phyloP scores from a whole-genome alignment of 1,140 invertebrate species.

The Heliconius nattereri region DNA sequence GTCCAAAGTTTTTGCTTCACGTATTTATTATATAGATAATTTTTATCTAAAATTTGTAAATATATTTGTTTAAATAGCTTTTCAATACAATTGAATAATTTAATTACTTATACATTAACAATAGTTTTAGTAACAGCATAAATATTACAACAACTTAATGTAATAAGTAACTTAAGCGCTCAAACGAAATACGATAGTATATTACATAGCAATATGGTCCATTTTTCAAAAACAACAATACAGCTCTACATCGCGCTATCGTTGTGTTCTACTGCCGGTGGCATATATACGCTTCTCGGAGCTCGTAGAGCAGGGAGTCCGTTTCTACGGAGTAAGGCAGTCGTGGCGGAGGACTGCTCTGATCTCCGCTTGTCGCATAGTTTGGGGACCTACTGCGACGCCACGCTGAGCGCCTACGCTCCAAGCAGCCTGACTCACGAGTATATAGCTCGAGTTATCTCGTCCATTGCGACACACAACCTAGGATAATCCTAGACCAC shows the following conservation, averaged over 20 bases:
- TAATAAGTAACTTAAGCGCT: background rate
- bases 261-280: background rate
- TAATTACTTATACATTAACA: no score
- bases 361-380: constrained; percentile 1
- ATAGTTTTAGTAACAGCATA: background rate
- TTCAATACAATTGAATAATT: no score
- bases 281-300: background rate
- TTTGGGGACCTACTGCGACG: constrained; percentile 13
- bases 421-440: background rate
- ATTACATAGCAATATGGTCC: background rate
- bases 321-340: constrained; percentile 1
- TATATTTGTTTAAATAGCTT: no score
- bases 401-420: background rate
- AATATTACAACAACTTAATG: background rate
- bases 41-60: no score
- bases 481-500: background rate
- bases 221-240: background rate
- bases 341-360: constrained; percentile 8
- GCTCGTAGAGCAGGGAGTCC: background rate
- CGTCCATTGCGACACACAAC: constrained; percentile 1
- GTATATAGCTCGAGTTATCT: constrained; percentile 7
- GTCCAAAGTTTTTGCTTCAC: no score
- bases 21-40: no score
- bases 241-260: constrained; percentile 4
- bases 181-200: background rate